These are phyloP conservation scores for Baronia brevicornis DNA, from an alignment of 2,888 invertebrate genomes.

Conservation along the genomic window DNA sequence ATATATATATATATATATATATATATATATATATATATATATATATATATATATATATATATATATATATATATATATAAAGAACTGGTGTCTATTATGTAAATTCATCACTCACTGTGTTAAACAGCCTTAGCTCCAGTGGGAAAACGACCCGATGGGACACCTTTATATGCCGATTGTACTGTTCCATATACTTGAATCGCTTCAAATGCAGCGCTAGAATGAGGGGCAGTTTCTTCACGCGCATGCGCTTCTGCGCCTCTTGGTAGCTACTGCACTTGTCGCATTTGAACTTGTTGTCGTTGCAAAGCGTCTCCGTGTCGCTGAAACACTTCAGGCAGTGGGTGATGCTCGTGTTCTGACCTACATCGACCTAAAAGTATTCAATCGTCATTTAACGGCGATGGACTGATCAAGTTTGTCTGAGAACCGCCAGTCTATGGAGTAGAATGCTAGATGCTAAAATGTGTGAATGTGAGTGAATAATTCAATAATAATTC, in stretches of 20 bases:
- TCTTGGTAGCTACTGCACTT: slow-evolving; percentile 99
- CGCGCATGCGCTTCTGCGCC: slow-evolving; percentile 98
- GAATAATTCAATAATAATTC: too few species aligned
- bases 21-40: too few species aligned
- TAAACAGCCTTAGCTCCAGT: slow-evolving; percentile 96
- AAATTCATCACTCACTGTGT: slow-evolving; percentile 88
- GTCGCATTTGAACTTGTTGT: slow-evolving; percentile 99
- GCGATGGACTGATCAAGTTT: too few species aligned
- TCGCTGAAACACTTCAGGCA: slow-evolving; percentile 98
- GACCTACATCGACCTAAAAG: slow-evolving; percentile 96
- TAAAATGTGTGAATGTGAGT: too few species aligned
- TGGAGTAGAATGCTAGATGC: too few species aligned
- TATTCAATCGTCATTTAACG: slow-evolving; percentile 2
- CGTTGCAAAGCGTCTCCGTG: slow-evolving; percentile 98
- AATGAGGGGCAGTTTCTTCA: slow-evolving; percentile 98
- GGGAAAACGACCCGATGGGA: slow-evolving; percentile 99
- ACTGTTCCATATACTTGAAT: slow-evolving; percentile 98
- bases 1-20: too few species aligned
- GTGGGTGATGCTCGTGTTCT: slow-evolving; percentile 99
- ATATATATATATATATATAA: too few species aligned
- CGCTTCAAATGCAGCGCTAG: slow-evolving; percentile 97
- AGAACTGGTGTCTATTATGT: not conserved
- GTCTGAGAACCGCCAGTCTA: too few species aligned
- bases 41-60: too few species aligned
- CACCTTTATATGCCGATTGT: slow-evolving; percentile 98